Conservation (phyloP, 2,113 vertebrate genomes). For the Catagonus wagneri region DNA sequence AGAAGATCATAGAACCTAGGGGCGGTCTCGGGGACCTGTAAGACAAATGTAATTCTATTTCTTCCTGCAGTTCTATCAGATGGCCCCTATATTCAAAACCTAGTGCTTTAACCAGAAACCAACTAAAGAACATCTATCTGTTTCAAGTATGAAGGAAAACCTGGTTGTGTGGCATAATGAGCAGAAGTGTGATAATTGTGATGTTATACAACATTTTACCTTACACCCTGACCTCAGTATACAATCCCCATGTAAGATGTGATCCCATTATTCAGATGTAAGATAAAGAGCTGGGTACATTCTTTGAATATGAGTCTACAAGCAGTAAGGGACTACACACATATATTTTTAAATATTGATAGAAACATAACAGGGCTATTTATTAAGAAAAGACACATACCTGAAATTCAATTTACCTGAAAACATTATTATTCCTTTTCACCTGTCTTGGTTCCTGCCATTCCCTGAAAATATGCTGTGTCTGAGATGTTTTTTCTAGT, state of each 20-base stretch:
- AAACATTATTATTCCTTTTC: neutral
- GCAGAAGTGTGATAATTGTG: neutral
- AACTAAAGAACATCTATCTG: neutral
- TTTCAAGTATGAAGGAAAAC: neutral
- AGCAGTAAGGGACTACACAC: neutral
- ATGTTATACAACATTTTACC: neutral
- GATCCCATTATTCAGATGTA: neutral
- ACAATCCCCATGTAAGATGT: neutral
- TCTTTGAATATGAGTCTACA: neutral
- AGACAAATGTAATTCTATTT: neutral
- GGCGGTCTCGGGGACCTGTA: neutral
- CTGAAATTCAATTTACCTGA: neutral
- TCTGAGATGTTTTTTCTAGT: neutral
- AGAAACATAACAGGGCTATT: neutral
- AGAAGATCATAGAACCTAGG: neutral
- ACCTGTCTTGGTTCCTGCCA: neutral
- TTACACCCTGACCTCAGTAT: neutral
- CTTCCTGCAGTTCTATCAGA: neutral
- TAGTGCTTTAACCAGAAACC: neutral
- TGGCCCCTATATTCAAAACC: neutral
- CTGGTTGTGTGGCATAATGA: neutral
- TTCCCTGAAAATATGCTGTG: neutral
- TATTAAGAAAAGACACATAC: neutral
- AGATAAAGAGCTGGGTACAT: neutral
- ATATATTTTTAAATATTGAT: neutral